phyloP scores from a whole-genome alignment of 2,113 vertebrate genomes.

The Poeciliopsis occidentalis region DNA sequence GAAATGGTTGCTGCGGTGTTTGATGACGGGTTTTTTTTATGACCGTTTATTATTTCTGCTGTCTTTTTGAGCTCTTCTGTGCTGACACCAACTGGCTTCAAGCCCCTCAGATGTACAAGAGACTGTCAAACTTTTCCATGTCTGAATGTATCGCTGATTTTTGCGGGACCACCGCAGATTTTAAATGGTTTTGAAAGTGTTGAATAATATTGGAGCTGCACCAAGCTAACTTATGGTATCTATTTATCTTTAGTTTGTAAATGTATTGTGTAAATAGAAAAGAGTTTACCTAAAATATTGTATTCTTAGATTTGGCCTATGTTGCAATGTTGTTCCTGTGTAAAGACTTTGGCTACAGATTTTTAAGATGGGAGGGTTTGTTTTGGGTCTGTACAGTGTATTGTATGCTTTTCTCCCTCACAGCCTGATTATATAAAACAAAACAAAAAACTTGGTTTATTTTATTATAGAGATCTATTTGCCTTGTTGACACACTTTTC shows the following conservation, averaged over 20 bases:
- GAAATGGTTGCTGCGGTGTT: constrained; percentile 11
- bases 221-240: constrained; percentile 28
- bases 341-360: constrained; percentile 67
- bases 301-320: constrained; percentile 63
- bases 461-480: constrained; percentile 71
- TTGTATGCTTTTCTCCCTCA: constrained; percentile 60
- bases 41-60: neutral
- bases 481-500: constrained; percentile 86
- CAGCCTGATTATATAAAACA: constrained; percentile 43
- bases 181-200: constrained; percentile 34
- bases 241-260: constrained; percentile 72
- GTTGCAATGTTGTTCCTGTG: constrained; percentile 63
- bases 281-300: constrained; percentile 64
- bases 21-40: neutral
- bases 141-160: constrained; percentile 87
- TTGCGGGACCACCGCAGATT: constrained; percentile 37
- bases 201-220: constrained; percentile 45
- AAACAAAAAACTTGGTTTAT: constrained; percentile 60
- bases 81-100: constrained; percentile 34
- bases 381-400: constrained; percentile 56
- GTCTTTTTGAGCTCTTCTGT: constrained; percentile 13
- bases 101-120: constrained; percentile 56
- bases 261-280: constrained; percentile 71
- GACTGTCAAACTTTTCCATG: constrained; percentile 82
- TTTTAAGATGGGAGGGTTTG: constrained; percentile 42